Evolutionary conservation across 92 coral and sea anemone genomes (phyloP).

Genomic region (Phenganax marumi): DNA sequence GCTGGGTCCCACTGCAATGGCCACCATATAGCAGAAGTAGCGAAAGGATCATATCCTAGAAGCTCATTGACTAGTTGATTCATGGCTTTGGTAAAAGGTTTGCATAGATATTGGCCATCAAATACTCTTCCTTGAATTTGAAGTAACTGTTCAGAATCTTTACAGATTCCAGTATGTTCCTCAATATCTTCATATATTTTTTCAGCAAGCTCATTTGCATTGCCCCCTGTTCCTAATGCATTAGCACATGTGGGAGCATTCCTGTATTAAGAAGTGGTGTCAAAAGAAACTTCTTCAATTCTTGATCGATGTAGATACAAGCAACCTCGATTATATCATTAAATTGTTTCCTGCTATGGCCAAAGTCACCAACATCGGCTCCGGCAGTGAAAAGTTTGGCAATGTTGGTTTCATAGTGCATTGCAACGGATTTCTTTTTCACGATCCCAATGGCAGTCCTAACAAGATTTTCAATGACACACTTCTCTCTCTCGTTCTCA

Average conservation of each 20-base stretch:
- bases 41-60: not conserved
- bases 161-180: not conserved
- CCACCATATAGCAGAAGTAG: not conserved
- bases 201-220: not conserved
- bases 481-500: not conserved
- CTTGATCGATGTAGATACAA: not conserved
- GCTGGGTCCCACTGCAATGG: not conserved
- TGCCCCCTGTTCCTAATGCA: too few relatives aligned
- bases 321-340: not conserved
- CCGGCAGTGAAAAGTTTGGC: slow-evolving; percentile 18
- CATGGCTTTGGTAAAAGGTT: not conserved
- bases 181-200: not conserved
- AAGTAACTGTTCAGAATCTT: not conserved
- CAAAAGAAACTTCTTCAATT: slow-evolving; percentile 1
- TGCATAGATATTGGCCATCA: not conserved
- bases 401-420: slow-evolving; percentile 7
- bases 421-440: slow-evolving; percentile 20
- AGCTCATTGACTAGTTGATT: not conserved
- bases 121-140: not conserved
- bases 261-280: slow-evolving; percentile 22
- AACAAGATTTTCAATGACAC: slow-evolving; percentile 19
- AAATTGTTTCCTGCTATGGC: slow-evolving; percentile 28
- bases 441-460: slow-evolving; percentile 14
- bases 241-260: not conserved
- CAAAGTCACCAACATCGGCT: slow-evolving; percentile 23